Percentiles rank a stretch among this genome's conserved stretches.
Conservation (phyloP, 2,113 vertebrate species). For the Formicarius rufipectus region DNA sequence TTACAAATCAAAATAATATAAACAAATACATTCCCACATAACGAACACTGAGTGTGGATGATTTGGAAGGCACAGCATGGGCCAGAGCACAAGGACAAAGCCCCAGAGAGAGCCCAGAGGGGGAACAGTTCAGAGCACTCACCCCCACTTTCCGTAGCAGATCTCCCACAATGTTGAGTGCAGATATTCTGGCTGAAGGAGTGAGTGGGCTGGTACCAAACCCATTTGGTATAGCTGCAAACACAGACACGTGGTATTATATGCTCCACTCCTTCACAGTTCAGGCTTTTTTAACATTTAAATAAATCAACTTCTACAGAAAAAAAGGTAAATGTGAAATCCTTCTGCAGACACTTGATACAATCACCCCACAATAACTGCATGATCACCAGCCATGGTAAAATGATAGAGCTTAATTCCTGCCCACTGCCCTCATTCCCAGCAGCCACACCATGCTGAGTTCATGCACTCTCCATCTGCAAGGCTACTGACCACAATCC, state of each 20-base stretch:
- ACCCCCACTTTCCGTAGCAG: conserved; percentile 98
- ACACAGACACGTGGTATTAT: neutral
- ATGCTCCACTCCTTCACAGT: neutral
- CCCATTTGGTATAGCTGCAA: conserved; percentile 89
- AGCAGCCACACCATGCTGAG: neutral
- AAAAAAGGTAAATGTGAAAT: neutral
- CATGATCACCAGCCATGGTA: neutral
- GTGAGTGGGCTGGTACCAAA: conserved; percentile 91
- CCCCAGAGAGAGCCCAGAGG: neutral
- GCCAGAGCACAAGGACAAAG: neutral
- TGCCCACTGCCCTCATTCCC: neutral
- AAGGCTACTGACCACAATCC: neutral
- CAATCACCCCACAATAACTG: neutral
- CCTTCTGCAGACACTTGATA: neutral
- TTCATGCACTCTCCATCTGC: neutral
- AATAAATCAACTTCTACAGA: neutral
- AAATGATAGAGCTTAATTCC: neutral
- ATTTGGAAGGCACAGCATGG: neutral
- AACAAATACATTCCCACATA: no score
- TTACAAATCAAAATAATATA: neutral
- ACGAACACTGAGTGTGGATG: neutral
- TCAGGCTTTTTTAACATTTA: neutral
- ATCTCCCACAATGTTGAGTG: conserved; percentile 98
- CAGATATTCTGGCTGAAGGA: conserved; percentile 95
- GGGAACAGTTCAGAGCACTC: conserved; percentile 38